These are phyloP conservation scores for Tinea pellionella DNA, from an alignment of 2,888 invertebrate genomes.

Conservation along the genomic window DNA sequence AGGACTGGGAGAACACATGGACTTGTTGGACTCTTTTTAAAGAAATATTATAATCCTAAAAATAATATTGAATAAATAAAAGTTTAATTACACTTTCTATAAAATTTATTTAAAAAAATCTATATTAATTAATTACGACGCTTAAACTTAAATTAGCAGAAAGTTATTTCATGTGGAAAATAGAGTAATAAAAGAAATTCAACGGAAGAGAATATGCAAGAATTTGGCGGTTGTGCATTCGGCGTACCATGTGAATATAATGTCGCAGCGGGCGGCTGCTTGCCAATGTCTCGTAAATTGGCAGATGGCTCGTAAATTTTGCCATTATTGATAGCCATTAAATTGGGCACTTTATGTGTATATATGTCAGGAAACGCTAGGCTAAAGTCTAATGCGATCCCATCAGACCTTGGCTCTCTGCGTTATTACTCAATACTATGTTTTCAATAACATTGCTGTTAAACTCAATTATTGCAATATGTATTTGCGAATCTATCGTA, in stretches of 20 bases:
- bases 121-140: too few species aligned
- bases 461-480: too few species aligned
- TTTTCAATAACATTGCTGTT: background rate
- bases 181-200: background rate
- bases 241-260: constrained; percentile 29
- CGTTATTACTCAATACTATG: background rate
- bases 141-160: too few species aligned
- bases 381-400: constrained; percentile 18
- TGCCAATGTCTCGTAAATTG: constrained; percentile 60
- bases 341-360: constrained; percentile 50
- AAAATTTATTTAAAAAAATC: too few species aligned
- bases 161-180: background rate
- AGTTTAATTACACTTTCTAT: too few species aligned
- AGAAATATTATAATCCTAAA: too few species aligned
- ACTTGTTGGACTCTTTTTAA: too few species aligned
- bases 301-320: constrained; percentile 52
- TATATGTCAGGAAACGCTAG: constrained; percentile 6
- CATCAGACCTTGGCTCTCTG: constrained; percentile 11
- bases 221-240: background rate
- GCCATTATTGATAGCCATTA: constrained; percentile 58
- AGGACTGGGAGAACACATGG: too few species aligned
- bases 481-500: too few species aligned
- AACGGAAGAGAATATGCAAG: background rate
- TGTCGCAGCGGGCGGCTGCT: constrained; percentile 45
- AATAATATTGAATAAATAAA: too few species aligned